Conservation (phyloP, 2,797 vertebrate genomes). For the Etheostoma nigrum region DNA sequence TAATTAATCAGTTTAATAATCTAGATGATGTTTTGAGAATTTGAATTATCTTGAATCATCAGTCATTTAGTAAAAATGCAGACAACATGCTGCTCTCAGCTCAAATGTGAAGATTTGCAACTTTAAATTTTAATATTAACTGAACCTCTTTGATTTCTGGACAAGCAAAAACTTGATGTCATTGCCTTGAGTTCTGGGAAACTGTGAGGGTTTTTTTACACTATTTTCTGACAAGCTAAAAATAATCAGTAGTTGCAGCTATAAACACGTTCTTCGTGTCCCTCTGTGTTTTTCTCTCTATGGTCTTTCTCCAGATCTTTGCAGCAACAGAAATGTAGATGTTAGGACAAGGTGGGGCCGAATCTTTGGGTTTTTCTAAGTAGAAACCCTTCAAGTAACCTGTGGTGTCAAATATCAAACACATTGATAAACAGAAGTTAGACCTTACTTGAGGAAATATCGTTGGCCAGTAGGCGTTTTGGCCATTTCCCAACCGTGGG, state of each 20-base stretch:
- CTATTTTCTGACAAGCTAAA: background rate
- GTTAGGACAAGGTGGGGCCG: background rate
- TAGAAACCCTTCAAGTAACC: conserved; percentile 33
- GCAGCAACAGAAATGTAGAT: background rate
- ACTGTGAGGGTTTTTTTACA: background rate
- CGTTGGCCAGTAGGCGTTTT: conserved; percentile 95
- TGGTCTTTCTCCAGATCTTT: too few species aligned
- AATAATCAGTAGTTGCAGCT: background rate
- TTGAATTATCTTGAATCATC: background rate
- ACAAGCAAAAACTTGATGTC: background rate
- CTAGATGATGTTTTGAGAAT: background rate
- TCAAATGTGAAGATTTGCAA: background rate
- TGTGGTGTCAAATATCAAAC: conserved; percentile 33
- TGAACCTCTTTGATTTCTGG: background rate
- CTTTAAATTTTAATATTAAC: background rate
- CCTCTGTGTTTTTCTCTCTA: too few species aligned
- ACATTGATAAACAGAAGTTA: conserved; percentile 6
- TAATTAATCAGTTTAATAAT: background rate
- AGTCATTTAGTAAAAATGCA: background rate
- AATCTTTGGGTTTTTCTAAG: background rate
- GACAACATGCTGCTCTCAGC: background rate
- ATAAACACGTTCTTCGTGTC: background rate
- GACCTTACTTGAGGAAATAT: conserved; percentile 95
- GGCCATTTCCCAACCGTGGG: conserved; percentile 97
- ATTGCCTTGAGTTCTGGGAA: background rate